Evolutionary conservation across 2,888 invertebrate species (phyloP).

Genomic region (Scaptomyza reducta): DNA sequence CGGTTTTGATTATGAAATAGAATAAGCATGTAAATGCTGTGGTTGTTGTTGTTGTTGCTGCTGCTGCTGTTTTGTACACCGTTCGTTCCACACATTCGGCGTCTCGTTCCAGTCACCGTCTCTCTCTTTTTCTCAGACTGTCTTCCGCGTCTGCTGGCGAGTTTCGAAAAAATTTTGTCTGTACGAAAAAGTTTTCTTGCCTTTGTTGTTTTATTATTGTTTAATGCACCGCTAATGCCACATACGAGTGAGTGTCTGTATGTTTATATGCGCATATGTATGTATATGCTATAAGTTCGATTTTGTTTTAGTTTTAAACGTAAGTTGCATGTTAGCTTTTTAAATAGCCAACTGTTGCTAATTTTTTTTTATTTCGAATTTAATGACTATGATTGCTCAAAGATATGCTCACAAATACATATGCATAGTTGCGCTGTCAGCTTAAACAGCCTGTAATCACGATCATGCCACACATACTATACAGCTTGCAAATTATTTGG

Average conservation of each 20-base stretch:
- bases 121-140: conserved; percentile 21
- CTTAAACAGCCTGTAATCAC: conserved; percentile 59
- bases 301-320: conserved; percentile 82
- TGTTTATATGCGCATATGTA: conserved; percentile 32
- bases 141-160: conserved; percentile 67
- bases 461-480: conserved; percentile 42
- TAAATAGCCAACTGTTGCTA: conserved; percentile 40
- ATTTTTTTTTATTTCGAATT: conserved; percentile 65
- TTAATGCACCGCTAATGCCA: conserved; percentile 55
- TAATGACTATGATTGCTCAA: conserved; percentile 76
- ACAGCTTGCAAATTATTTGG: conserved; percentile 28
- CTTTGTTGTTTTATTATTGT: conserved; percentile 40
- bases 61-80: conserved; percentile 11
- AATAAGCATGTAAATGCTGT: conserved; percentile 71
- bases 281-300: conserved; percentile 48
- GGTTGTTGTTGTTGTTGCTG: neutral
- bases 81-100: conserved; percentile 2
- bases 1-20: conserved; percentile 69
- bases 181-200: conserved; percentile 30
- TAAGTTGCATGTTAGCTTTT: conserved; percentile 63
- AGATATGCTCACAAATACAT: conserved; percentile 25
- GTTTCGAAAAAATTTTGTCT: conserved; percentile 57
- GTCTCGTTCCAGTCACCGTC: conserved; percentile 6
- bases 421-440: conserved; percentile 52
- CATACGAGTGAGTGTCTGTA: conserved; percentile 37